A percentile compares a stretch with the other conserved stretches of the same genome.
Evolutionary conservation across 1,140 invertebrate species (phyloP).

Genomic region (Nebria ingens): DNA sequence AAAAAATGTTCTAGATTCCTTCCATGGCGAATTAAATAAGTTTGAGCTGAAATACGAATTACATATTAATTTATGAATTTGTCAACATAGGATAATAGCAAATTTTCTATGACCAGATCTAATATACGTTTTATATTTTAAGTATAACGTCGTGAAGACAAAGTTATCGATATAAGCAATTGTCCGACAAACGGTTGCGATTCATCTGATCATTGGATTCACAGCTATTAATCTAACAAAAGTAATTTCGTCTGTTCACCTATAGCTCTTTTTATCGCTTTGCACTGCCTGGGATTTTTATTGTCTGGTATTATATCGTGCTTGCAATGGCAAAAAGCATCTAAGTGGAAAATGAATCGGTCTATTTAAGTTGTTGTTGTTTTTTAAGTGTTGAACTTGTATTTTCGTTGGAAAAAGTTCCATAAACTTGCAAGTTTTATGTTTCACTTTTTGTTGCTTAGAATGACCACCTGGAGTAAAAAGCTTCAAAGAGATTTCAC

Average conservation of each 20-base stretch:
- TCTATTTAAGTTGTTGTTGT: not conserved
- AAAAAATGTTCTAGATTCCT: not conserved
- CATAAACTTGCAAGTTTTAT: not conserved
- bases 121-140: too few species aligned
- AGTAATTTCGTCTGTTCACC: too few species aligned
- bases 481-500: not conserved
- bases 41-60: not conserved
- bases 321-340: not conserved
- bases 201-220: too few species aligned
- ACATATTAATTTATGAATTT: not conserved
- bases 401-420: not conserved
- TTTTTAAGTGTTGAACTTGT: not conserved
- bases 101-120: too few species aligned
- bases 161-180: too few species aligned
- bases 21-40: not conserved
- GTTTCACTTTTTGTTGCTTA: too few species aligned
- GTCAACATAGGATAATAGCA: not conserved
- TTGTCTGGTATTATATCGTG: not conserved
- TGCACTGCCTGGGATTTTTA: not conserved
- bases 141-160: too few species aligned
- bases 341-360: not conserved
- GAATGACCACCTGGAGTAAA: not conserved
- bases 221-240: too few species aligned
- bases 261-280: not conserved
- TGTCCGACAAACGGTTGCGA: too few species aligned